These are phyloP conservation scores for Ophiodon elongatus DNA, from an alignment of 2,113 vertebrate genomes.

Conservation along the genomic window DNA sequence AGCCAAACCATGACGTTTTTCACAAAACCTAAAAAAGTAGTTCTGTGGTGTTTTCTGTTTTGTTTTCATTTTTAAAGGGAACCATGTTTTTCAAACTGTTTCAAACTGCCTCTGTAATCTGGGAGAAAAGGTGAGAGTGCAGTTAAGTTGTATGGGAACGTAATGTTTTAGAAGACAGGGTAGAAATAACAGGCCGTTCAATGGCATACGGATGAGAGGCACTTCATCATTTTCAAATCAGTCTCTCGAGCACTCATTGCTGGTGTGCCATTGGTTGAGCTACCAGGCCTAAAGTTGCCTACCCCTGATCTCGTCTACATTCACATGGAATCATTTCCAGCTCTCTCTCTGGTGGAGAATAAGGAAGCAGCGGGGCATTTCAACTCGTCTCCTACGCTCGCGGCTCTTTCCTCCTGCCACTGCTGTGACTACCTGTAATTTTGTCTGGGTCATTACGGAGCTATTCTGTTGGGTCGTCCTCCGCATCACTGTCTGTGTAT, in stretches of 20 bases:
- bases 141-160: not conserved
- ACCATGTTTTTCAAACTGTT: not conserved
- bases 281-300: not conserved
- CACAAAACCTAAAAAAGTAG: not conserved
- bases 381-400: constrained; percentile 1
- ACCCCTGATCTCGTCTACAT: not conserved
- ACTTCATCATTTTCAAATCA: not conserved
- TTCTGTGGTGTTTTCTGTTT: not conserved
- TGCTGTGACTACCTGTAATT: constrained; percentile 28
- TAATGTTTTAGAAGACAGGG: not conserved
- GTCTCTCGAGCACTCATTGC: not conserved
- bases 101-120: not conserved
- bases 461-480: constrained; percentile 18
- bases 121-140: not conserved
- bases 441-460: constrained; percentile 17
- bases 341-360: constrained; percentile 26
- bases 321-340: not conserved
- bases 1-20: not conserved
- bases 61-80: not conserved
- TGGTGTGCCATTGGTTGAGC: not conserved
- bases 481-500: constrained; percentile 36
- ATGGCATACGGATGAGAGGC: not conserved
- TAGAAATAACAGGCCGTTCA: not conserved
- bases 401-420: constrained; percentile 28
- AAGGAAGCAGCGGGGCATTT: constrained; percentile 14